Evolutionary conservation across 2,888 invertebrate species (phyloP).

Genomic region (Argynnis bischoffii): DNA sequence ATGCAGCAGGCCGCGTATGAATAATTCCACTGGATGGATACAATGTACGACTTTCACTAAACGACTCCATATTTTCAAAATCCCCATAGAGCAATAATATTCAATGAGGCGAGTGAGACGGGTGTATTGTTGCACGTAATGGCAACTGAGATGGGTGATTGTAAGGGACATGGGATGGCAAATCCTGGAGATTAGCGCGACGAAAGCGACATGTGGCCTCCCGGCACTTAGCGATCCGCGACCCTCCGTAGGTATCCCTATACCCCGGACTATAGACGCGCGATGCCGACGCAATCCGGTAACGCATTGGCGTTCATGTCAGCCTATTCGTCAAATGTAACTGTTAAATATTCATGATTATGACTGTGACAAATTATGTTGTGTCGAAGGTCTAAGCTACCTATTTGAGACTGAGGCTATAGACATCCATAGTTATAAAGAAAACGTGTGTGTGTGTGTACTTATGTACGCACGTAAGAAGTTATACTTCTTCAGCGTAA

Average conservation of each 20-base stretch:
- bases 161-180: slow-evolving; percentile 75
- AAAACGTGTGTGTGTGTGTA: no score
- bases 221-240: slow-evolving; percentile 72
- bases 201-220: slow-evolving; percentile 81
- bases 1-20: slow-evolving; percentile 78
- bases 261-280: slow-evolving; percentile 25
- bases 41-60: slow-evolving; percentile 81
- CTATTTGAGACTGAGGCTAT: no score
- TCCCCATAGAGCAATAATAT: slow-evolving; percentile 82
- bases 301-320: slow-evolving; percentile 42
- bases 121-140: slow-evolving; percentile 54
- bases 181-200: slow-evolving; percentile 81
- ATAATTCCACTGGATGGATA: slow-evolving; percentile 80
- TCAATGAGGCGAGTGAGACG: slow-evolving; percentile 76
- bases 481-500: no score
- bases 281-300: slow-evolving; percentile 46
- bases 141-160: slow-evolving; percentile 58
- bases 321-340: slow-evolving; percentile 29
- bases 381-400: background rate
- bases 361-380: background rate
- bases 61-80: slow-evolving; percentile 82
- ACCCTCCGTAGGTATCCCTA: slow-evolving; percentile 51
- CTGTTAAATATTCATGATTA: slow-evolving; percentile 30
- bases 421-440: no score
- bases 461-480: no score